A percentile compares a stretch with the other conserved stretches of the same genome.
Evolutionary conservation across 1,140 invertebrate species (phyloP).

Genomic region (Tetramorium alpestre): DNA sequence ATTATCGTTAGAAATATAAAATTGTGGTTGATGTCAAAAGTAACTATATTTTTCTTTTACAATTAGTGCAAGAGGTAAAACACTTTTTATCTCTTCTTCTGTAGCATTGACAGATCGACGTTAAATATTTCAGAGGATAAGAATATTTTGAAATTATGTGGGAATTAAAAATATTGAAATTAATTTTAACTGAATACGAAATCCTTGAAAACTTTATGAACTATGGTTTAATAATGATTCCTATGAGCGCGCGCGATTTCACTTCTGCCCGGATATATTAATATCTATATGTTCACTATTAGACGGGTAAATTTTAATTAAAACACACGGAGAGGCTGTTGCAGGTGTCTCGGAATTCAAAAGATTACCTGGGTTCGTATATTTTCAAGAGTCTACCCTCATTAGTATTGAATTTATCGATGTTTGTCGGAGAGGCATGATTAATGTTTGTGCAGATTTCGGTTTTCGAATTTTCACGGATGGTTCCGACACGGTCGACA

Average conservation of each 20-base stretch:
- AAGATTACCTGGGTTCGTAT: constrained; percentile 67
- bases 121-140: background rate
- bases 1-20: too few relatives aligned
- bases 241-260: background rate
- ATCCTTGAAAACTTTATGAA: background rate
- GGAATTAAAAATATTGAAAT: background rate
- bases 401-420: constrained; percentile 78
- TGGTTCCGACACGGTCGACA: background rate
- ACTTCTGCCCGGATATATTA: background rate
- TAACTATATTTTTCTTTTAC: too few relatives aligned
- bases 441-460: background rate
- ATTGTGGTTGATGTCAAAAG: too few relatives aligned
- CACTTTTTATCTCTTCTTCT: too few relatives aligned
- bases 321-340: constrained; percentile 75
- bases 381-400: constrained; percentile 62
- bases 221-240: background rate
- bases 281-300: background rate
- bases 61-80: too few relatives aligned
- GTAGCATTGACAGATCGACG: too few relatives aligned
- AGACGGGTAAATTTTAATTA: constrained; percentile 51
- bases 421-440: background rate
- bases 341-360: constrained; percentile 74
- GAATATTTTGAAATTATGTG: background rate
- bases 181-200: background rate
- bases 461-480: background rate